Percentiles rank a stretch among this genome's conserved stretches.
Conservation (phyloP, 2,113 vertebrate species). For the Solea solea region DNA sequence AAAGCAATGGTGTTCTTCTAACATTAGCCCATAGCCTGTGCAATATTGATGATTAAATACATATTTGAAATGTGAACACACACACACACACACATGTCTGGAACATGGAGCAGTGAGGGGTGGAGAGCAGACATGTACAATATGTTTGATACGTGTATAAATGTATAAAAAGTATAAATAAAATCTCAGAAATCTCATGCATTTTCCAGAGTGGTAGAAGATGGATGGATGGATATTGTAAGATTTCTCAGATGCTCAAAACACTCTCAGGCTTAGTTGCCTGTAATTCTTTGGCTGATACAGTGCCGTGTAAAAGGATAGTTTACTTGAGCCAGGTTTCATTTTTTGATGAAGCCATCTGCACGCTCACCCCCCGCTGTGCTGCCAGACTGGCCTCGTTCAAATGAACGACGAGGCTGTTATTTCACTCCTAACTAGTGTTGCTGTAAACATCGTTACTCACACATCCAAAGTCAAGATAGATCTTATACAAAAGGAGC, state of each 20-base stretch:
- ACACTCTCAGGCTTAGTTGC: too few relatives aligned
- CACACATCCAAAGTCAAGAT: too few relatives aligned
- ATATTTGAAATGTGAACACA: conserved; percentile 15
- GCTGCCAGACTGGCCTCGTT: neutral
- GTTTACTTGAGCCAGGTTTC: neutral
- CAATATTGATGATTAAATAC: conserved; percentile 13
- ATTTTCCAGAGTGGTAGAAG: too few relatives aligned
- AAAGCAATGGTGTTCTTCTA: neutral
- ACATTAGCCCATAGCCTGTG: neutral
- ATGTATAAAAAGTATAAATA: too few relatives aligned
- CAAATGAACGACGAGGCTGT: neutral
- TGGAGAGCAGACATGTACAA: neutral
- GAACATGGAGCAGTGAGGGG: neutral
- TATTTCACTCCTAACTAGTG: neutral
- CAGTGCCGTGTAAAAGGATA: neutral
- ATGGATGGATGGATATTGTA: too few relatives aligned
- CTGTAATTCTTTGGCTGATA: neutral
- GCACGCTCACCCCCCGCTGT: neutral
- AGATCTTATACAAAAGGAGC: too few relatives aligned
- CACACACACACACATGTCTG: neutral
- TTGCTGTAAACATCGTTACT: too few relatives aligned
- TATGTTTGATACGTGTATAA: neutral
- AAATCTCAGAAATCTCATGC: too few relatives aligned
- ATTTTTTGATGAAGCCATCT: neutral
- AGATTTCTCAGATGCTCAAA: too few relatives aligned